Percentiles rank a stretch among this genome's conserved stretches.
Conservation (phyloP, 2,113 vertebrate genomes). For the Notarius quadriscutis region DNA sequence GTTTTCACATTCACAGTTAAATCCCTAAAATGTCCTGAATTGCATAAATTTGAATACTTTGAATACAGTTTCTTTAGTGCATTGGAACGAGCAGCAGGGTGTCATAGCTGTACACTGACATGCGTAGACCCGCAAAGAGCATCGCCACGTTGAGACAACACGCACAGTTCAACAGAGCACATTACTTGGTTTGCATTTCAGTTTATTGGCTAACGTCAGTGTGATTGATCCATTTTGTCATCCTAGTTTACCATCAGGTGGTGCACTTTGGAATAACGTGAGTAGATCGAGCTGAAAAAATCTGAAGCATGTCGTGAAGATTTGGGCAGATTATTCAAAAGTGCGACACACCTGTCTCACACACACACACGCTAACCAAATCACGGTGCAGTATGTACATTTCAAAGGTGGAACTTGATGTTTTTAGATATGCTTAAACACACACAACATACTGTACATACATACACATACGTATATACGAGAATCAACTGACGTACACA, state of each 20-base stretch:
- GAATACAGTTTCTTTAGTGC: neutral
- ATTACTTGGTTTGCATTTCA: conserved; percentile 13
- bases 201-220: conserved; percentile 1
- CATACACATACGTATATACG: conserved; percentile 40
- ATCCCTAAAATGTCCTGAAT: neutral
- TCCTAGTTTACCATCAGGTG: conserved; percentile 50
- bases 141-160: conserved; percentile 31
- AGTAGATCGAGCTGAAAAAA: conserved; percentile 28
- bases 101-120: conserved; percentile 40
- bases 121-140: conserved; percentile 26
- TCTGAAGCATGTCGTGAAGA: conserved; percentile 29
- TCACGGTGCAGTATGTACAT: conserved; percentile 40
- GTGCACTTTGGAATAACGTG: conserved; percentile 71
- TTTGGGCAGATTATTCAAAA: conserved; percentile 62
- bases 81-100: neutral
- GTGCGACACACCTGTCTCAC: conserved; percentile 59
- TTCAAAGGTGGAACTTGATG: conserved; percentile 48
- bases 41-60: neutral
- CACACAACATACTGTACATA: conserved; percentile 43
- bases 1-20: neutral
- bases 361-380: conserved; percentile 26
- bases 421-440: conserved; percentile 31
- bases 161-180: conserved; percentile 5
- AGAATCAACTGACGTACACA: conserved; percentile 55
- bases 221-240: conserved; percentile 37